Conservation (phyloP, 2,113 vertebrate species). For the Parotia lawesii region DNA sequence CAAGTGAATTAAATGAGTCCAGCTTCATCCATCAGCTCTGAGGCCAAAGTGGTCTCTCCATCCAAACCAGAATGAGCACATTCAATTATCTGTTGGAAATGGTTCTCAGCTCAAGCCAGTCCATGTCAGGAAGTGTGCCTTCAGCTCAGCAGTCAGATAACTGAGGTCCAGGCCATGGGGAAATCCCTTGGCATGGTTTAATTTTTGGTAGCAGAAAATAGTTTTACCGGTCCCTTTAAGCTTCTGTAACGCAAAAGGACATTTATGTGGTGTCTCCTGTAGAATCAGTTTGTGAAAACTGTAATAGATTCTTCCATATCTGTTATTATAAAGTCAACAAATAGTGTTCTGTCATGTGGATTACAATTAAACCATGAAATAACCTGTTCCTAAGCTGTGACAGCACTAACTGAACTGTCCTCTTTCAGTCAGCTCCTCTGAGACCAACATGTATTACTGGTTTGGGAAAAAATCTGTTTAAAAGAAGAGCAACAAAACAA, state of each 20-base stretch:
- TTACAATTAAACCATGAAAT: background rate
- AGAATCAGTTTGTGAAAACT: background rate
- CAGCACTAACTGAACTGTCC: background rate
- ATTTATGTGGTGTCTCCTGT: background rate
- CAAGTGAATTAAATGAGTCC: too few relatives aligned
- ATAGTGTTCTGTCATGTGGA: background rate
- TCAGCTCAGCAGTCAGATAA: background rate
- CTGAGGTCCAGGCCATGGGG: background rate
- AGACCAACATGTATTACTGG: background rate
- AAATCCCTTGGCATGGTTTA: background rate
- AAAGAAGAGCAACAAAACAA: background rate
- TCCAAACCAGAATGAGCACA: background rate
- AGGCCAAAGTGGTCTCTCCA: background rate
- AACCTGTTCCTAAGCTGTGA: background rate
- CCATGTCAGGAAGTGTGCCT: background rate
- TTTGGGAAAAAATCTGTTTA: background rate
- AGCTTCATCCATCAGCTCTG: background rate
- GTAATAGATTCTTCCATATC: background rate
- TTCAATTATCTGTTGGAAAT: background rate
- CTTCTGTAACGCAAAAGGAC: background rate
- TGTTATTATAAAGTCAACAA: background rate
- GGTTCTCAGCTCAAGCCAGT: background rate
- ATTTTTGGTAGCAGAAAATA: background rate
- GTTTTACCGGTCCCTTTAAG: background rate
- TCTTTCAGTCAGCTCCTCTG: background rate